These are phyloP conservation scores for Panagrolaimus sp. DNA, from an alignment of 1,140 invertebrate genomes.

Conservation along the genomic window DNA sequence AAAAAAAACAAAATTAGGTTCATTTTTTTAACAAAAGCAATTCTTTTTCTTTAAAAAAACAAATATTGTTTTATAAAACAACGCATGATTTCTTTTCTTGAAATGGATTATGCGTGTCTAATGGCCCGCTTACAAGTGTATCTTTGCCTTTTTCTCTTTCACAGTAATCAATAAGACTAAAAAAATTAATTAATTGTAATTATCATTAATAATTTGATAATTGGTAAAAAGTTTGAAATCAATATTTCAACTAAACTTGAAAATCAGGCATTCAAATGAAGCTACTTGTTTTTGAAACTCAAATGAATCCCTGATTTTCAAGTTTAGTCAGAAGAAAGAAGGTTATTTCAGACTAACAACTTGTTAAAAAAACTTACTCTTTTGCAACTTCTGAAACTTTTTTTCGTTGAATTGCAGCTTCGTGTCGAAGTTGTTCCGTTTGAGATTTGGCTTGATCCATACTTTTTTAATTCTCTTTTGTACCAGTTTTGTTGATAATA, in stretches of 20 bases:
- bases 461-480: neutral
- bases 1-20: neutral
- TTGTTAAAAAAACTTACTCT: slow-evolving; percentile 34
- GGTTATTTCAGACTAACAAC: too few species aligned
- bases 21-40: neutral
- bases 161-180: slow-evolving; percentile 33
- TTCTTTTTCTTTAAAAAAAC: too few species aligned
- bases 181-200: slow-evolving; percentile 16
- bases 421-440: slow-evolving; percentile 37
- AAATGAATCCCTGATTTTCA: neutral
- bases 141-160: slow-evolving; percentile 35
- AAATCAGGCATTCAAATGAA: too few species aligned
- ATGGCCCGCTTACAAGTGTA: slow-evolving; percentile 25
- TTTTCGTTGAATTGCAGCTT: slow-evolving; percentile 35
- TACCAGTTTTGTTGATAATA: too few species aligned
- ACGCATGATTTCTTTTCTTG: slow-evolving; percentile 35
- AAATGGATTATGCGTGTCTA: slow-evolving; percentile 32
- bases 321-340: slow-evolving; percentile 7
- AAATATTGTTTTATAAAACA: slow-evolving; percentile 1
- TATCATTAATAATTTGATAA: neutral
- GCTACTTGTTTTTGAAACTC: neutral
- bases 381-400: slow-evolving; percentile 45
- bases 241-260: too few species aligned
- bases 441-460: slow-evolving; percentile 22
- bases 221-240: neutral